A percentile compares a stretch with the other conserved stretches of the same genome.
These are phyloP conservation scores for Erebia aethiops DNA, from an alignment of 2,888 invertebrate genomes.

Conservation along the genomic window DNA sequence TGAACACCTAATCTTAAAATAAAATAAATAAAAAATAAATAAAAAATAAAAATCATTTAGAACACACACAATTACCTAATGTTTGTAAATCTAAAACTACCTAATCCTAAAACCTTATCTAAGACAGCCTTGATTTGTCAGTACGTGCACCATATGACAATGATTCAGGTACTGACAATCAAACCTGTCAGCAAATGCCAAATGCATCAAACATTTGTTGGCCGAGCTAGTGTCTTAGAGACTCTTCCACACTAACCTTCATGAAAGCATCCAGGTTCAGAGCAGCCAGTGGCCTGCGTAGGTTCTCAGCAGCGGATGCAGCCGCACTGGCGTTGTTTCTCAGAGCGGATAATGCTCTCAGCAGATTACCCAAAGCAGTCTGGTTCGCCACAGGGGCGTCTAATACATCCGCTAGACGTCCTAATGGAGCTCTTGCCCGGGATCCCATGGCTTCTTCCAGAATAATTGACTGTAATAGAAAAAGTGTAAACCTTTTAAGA, in stretches of 20 bases:
- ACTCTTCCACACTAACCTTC: slow-evolving; percentile 55
- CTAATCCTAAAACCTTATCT: too few relatives aligned
- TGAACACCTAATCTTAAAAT: too few relatives aligned
- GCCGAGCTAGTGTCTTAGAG: not conserved
- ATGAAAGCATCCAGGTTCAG: slow-evolving; percentile 85
- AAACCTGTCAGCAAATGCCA: too few relatives aligned
- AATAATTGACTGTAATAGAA: slow-evolving; percentile 85
- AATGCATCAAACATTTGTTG: not conserved
- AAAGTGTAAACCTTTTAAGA: not conserved
- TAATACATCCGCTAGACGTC: slow-evolving; percentile 88
- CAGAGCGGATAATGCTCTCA: slow-evolving; percentile 87
- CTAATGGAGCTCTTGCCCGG: slow-evolving; percentile 87
- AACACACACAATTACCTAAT: too few relatives aligned
- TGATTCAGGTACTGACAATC: too few relatives aligned
- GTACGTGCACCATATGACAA: too few relatives aligned
- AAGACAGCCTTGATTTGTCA: too few relatives aligned
- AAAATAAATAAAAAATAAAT: too few relatives aligned
- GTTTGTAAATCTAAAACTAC: too few relatives aligned
- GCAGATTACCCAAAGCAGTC: slow-evolving; percentile 87
- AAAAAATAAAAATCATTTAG: too few relatives aligned
- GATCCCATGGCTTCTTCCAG: slow-evolving; percentile 89
- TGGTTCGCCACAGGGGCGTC: slow-evolving; percentile 90
- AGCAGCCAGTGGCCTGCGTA: slow-evolving; percentile 87
- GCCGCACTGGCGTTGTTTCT: slow-evolving; percentile 89
- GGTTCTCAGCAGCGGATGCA: slow-evolving; percentile 89